A percentile compares a stretch with the other conserved stretches of the same genome.
Conservation (phyloP, 2,113 vertebrate genomes). For the Butorides virescens region DNA sequence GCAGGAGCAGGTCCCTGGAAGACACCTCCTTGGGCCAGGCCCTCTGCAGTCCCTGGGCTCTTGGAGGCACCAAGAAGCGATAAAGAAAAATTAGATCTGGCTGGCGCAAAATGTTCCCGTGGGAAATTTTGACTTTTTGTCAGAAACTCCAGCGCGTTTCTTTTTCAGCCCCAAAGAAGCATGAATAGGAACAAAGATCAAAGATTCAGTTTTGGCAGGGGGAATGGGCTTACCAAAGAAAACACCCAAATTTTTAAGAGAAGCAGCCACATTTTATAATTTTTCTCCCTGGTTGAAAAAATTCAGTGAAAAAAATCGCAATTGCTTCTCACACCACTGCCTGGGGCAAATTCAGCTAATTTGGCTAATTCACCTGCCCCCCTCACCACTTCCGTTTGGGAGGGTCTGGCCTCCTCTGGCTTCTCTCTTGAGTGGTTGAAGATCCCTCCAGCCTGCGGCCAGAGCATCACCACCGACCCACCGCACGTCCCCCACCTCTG, state of each 20-base stretch:
- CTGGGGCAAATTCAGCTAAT: not conserved
- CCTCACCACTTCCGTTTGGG: not conserved
- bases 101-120: not conserved
- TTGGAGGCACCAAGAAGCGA: not conserved
- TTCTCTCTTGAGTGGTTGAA: not conserved
- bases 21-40: not conserved
- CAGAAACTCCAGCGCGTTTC: not conserved
- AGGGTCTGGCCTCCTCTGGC: not conserved
- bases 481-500: not conserved
- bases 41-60: fast-evolving
- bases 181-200: conserved; percentile 64
- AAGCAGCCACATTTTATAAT: not conserved
- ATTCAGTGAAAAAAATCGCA: not conserved
- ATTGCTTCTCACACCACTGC: not conserved
- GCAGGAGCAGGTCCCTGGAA: not conserved
- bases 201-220: conserved; percentile 33
- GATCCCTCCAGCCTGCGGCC: not conserved
- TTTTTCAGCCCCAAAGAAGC: conserved; percentile 5
- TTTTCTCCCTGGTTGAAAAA: not conserved
- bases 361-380: not conserved
- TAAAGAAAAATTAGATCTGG: conserved; percentile 18
- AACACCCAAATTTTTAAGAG: conserved; percentile 32
- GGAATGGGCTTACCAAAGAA: not conserved
- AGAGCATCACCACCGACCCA: fast-evolving
- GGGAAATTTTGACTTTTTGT: conserved; percentile 62